Evolutionary conservation across 1,140 invertebrate genomes (phyloP).

Genomic region (Camponotus vicinus): DNA sequence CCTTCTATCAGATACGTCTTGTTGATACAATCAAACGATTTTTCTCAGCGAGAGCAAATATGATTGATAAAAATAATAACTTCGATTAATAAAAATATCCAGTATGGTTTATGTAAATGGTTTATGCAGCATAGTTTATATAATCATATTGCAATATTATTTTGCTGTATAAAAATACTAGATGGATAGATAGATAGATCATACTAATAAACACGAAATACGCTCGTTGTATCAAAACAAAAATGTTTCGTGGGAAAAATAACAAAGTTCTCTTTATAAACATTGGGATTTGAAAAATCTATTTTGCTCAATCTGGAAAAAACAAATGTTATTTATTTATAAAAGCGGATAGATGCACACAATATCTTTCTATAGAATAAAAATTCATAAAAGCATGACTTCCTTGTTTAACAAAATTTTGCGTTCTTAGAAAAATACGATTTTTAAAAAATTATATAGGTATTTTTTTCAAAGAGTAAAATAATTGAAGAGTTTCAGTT

Average conservation of each 20-base stretch:
- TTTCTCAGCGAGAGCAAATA: no score
- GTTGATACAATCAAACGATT: no score
- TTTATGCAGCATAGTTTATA: not conserved
- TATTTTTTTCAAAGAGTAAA: not conserved
- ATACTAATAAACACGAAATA: not conserved
- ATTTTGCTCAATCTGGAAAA: not conserved
- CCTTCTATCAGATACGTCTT: no score
- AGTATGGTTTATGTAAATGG: no score
- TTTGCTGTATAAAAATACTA: not conserved
- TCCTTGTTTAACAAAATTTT: no score
- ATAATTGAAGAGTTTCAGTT: not conserved
- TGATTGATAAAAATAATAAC: not conserved
- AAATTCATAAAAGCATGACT: not conserved
- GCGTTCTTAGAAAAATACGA: no score
- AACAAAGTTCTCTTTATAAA: not conserved
- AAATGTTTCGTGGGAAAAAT: not conserved
- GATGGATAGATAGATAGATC: not conserved
- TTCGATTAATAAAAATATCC: not conserved
- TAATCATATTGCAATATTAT: not conserved
- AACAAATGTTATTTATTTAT: not conserved
- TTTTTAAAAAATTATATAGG: not conserved
- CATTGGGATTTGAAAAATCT: no score
- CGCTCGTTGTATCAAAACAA: not conserved
- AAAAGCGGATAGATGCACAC: not conserved
- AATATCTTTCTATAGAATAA: not conserved